These are phyloP conservation scores for Rotaria socialis DNA, from an alignment of 2,888 invertebrate species.

Conservation along the genomic window DNA sequence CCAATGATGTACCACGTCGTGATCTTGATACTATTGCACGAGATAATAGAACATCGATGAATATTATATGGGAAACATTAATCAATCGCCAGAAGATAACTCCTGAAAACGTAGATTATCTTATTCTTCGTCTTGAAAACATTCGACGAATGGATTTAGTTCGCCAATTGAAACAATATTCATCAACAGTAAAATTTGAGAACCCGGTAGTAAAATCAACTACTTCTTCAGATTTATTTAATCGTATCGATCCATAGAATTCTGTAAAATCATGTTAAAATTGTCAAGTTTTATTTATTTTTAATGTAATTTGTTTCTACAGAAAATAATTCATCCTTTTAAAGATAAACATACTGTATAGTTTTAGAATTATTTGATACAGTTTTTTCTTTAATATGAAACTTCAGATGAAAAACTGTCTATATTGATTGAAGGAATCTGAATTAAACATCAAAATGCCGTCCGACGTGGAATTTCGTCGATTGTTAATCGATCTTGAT, in stretches of 20 bases:
- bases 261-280: neutral
- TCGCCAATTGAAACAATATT: neutral
- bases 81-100: neutral
- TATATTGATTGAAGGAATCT: neutral
- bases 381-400: neutral
- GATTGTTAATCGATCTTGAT: neutral
- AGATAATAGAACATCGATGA: neutral
- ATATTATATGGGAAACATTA: neutral
- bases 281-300: neutral
- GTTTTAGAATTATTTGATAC: neutral
- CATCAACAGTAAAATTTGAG: neutral
- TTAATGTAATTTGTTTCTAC: too few species aligned
- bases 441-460: neutral
- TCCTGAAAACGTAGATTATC: neutral
- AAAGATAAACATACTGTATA: neutral
- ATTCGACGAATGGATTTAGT: neutral
- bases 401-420: neutral
- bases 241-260: neutral
- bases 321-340: too few species aligned
- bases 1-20: neutral
- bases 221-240: neutral
- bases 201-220: neutral
- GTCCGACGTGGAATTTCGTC: neutral
- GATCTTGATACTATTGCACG: neutral
- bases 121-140: neutral